A percentile compares a stretch with the other conserved stretches of the same genome.
Evolutionary conservation across 2,797 vertebrate species (phyloP).

Genomic region (Erpetoichthys calabaricus): DNA sequence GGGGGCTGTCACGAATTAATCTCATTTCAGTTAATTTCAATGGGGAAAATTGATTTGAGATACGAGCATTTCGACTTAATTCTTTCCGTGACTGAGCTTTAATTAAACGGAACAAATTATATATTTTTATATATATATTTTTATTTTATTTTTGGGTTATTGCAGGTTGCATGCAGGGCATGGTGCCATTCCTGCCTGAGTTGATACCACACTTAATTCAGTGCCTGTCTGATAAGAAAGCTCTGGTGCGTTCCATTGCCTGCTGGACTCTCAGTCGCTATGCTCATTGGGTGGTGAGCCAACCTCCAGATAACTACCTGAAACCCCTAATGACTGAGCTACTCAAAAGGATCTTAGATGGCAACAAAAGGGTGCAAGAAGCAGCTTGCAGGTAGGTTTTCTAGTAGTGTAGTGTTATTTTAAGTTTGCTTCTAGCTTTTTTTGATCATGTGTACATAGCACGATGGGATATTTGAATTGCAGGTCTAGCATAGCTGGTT

Average conservation of each 20-base stretch:
- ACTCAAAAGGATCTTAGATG: slow-evolving; percentile 82
- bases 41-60: too few species aligned
- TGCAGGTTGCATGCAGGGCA: slow-evolving; percentile 87
- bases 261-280: slow-evolving; percentile 93
- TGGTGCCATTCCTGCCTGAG: slow-evolving; percentile 84
- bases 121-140: too few species aligned
- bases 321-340: slow-evolving; percentile 88
- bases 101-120: too few species aligned
- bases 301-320: slow-evolving; percentile 72
- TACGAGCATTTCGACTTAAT: too few species aligned
- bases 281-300: slow-evolving; percentile 88
- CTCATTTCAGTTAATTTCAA: too few species aligned
- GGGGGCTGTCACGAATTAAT: too few species aligned
- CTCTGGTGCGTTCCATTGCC: slow-evolving; percentile 83
- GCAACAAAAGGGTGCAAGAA: slow-evolving; percentile 87
- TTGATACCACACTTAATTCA: slow-evolving; percentile 83
- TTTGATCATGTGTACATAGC: too few species aligned
- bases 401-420: neutral
- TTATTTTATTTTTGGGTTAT: too few species aligned
- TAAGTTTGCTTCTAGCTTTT: neutral
- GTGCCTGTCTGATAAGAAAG: slow-evolving; percentile 83
- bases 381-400: slow-evolving; percentile 72
- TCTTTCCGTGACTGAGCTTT: too few species aligned
- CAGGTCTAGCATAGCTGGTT: too few species aligned
- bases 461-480: too few species aligned